phyloP scores from a whole-genome alignment of 2,797 vertebrate species.

The Sebastes oblongus region DNA sequence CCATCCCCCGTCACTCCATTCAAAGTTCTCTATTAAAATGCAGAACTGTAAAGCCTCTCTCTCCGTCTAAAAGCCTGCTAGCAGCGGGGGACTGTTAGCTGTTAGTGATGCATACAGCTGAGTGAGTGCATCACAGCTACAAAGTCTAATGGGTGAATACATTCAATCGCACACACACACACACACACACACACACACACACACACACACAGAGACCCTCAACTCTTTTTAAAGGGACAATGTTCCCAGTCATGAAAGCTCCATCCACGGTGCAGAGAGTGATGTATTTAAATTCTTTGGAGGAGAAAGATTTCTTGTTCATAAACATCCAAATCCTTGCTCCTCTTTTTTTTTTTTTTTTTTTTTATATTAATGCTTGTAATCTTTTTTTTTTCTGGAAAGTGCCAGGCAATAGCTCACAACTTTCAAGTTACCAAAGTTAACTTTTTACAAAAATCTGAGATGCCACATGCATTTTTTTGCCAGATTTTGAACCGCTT shows the following conservation, averaged over 20 bases:
- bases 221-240: conserved; percentile 75
- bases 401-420: conserved; percentile 27
- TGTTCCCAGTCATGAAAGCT: conserved; percentile 65
- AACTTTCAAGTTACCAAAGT: conserved; percentile 32
- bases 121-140: conserved; percentile 81
- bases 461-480: conserved; percentile 3
- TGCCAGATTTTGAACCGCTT: conserved; percentile 14
- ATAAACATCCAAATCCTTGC: conserved; percentile 46
- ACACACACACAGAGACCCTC: conserved; percentile 39
- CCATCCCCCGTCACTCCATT: conserved; percentile 75
- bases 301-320: conserved; percentile 51
- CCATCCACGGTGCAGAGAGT: conserved; percentile 47
- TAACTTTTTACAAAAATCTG: conserved; percentile 25
- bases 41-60: conserved; percentile 79
- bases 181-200: conserved; percentile 8
- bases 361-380: conserved; percentile 12
- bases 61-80: conserved; percentile 80
- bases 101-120: conserved; percentile 81
- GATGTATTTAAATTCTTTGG: conserved; percentile 52
- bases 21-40: conserved; percentile 82
- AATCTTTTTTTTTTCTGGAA: conserved; percentile 35
- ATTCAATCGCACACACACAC: conserved; percentile 70
- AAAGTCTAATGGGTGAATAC: conserved; percentile 81
- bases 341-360: neutral
- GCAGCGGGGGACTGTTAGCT: conserved; percentile 81